These are phyloP conservation scores for Drosophila kambysellisi DNA, from an alignment of 2,888 invertebrate species.

Conservation along the genomic window DNA sequence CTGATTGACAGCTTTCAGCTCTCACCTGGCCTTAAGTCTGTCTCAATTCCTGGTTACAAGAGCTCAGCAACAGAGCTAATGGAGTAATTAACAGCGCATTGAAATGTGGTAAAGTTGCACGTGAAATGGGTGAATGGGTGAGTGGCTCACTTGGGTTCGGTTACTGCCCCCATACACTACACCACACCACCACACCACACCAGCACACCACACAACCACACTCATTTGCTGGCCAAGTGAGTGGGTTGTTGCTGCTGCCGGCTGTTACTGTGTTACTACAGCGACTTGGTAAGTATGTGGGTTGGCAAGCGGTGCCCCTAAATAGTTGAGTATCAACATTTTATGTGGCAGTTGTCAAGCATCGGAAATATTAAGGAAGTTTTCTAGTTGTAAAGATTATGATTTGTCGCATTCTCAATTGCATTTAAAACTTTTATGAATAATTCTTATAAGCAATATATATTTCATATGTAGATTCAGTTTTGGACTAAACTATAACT, in stretches of 20 bases:
- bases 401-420: not conserved
- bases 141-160: conserved; percentile 37
- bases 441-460: not conserved
- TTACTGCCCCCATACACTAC: conserved; percentile 13
- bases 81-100: conserved; percentile 71
- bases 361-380: not conserved
- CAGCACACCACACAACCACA: not conserved
- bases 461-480: not conserved
- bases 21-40: conserved; percentile 23
- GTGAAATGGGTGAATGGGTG: conserved; percentile 75
- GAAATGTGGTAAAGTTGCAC: conserved; percentile 41
- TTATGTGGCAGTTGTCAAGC: not conserved
- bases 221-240: conserved; percentile 27
- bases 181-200: not conserved
- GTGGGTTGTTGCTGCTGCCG: conserved; percentile 28
- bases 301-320: conserved; percentile 1
- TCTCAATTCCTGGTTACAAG: conserved; percentile 27
- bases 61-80: conserved; percentile 52
- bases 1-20: conserved; percentile 42
- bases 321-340: not conserved
- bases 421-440: not conserved
- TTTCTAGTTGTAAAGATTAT: not conserved
- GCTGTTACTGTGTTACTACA: conserved; percentile 24
- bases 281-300: conserved; percentile 18
- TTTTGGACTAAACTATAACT: not conserved